These are phyloP conservation scores for Ischnura elegans DNA, from an alignment of 2,888 invertebrate genomes.

Conservation along the genomic window DNA sequence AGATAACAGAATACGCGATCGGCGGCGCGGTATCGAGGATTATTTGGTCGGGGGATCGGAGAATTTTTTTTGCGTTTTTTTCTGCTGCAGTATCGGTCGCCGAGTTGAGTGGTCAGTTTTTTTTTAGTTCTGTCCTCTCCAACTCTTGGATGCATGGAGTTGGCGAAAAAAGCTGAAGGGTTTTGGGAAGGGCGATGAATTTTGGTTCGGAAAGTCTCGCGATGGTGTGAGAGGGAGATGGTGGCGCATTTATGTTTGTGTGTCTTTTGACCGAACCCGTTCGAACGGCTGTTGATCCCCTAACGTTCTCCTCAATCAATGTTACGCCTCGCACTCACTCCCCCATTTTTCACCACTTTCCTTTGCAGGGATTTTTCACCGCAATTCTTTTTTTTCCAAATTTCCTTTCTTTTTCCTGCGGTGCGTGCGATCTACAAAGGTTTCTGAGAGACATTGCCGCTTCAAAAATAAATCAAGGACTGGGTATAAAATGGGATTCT, in stretches of 20 bases:
- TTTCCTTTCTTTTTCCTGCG: not conserved
- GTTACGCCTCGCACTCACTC: not conserved
- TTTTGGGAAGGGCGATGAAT: not conserved
- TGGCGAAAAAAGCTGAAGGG: not conserved
- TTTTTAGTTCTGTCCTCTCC: not conserved
- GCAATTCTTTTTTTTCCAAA: not conserved
- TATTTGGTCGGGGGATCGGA: not conserved
- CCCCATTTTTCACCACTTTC: not conserved
- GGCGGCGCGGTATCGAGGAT: not conserved
- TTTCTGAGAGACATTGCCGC: not conserved
- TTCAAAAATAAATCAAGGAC: not conserved
- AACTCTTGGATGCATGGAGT: not conserved
- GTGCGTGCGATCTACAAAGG: not conserved
- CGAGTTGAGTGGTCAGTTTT: not conserved
- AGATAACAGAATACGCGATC: not conserved
- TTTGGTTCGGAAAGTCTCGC: not conserved
- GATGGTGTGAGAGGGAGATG: not conserved
- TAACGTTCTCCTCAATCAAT: conserved; percentile 50
- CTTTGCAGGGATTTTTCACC: not conserved
- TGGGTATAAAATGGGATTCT: not conserved
- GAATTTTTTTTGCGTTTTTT: not conserved
- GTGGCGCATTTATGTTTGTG: not conserved
- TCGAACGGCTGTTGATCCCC: conserved; percentile 31
- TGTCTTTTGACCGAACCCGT: conserved; percentile 2
- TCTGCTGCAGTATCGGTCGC: not conserved